Base-by-base conservation (phyloP, 64 coral and sea anemone genomes). In the Stylophora pistillata region DNA sequence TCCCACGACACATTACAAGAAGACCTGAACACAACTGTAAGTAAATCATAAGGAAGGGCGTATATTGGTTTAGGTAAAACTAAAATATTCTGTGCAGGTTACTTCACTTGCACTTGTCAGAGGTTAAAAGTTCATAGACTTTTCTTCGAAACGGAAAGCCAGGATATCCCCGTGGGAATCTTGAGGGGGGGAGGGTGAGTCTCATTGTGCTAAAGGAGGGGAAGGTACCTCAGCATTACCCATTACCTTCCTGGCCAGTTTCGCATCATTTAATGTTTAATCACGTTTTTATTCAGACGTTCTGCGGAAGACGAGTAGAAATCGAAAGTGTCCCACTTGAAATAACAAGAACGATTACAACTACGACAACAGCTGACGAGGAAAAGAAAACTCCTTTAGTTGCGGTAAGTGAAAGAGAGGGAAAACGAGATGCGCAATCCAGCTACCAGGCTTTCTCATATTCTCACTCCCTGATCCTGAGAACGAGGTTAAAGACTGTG, bases 261-360 rank as follows among this genome's bases (percentile, higher is more conserved):
- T 47, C 54, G 52, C 26, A 9, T 4, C 56, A 57, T 55, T 59
- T 56, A 18, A 37, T 27, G 15, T 79, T 41, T 59, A 23, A 26
- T 73, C 23, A 23, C 73, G 23, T 82, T 13, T 74, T 15, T 56
- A 2, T 29, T 63, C 74, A 96, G 94, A 88, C 89, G 15, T 96
- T 96, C 76, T 96, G 94, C 75, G 94, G 91, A 30, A 82, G 94
- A 9, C 74, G 56, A 31, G 89, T 96, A 20, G 81, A 96, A 30
- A 93, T 96, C 47, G 91, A 92, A 71, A 96, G 94, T 66, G 93
- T 91, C 15, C 90, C 90, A 18, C 70, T 96, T 77, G 91, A 96
- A 63, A 65, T 96, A 73, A 95, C 94, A 55, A 74, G 86, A 68
- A 21, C 86, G 11, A 7, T 88, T 7, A 21, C 25, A 20, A 26